phyloP scores from a whole-genome alignment of 2,113 vertebrate genomes.

The Pongo abelii region DNA sequence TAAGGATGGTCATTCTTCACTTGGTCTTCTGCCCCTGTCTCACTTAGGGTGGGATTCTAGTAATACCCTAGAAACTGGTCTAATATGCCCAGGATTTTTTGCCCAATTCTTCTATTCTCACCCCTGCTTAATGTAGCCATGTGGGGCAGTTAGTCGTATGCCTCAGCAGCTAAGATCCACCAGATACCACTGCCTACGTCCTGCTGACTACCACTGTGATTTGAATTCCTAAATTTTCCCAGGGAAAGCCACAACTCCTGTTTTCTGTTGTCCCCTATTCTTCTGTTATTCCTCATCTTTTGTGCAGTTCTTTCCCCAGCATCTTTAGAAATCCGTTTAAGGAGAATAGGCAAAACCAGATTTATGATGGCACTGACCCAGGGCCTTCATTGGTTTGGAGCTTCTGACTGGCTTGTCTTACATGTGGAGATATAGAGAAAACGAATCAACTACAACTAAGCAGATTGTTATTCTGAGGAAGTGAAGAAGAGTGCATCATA shows the following conservation, averaged over 20 bases:
- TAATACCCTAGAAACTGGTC: background rate
- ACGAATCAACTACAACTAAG: background rate
- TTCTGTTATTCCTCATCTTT: background rate
- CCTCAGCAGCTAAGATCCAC: background rate
- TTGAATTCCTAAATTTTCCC: background rate
- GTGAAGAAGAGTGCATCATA: background rate
- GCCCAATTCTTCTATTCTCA: background rate
- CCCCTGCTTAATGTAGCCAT: background rate
- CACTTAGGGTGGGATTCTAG: background rate
- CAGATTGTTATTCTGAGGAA: slow-evolving; percentile 10
- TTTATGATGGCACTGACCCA: background rate
- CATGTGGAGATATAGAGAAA: background rate
- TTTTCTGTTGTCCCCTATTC: background rate
- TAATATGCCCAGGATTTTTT: background rate
- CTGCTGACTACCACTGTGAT: background rate
- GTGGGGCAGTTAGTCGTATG: background rate
- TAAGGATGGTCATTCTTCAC: background rate
- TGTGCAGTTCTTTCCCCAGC: background rate
- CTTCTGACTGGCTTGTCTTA: background rate
- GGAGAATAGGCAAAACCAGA: background rate
- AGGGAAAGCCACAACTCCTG: background rate
- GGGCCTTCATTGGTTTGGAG: background rate
- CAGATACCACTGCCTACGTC: background rate
- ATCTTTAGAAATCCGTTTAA: background rate
- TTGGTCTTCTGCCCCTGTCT: background rate